These are phyloP conservation scores for Cardiocondyla obscurior DNA, from an alignment of 1,140 invertebrate species.

Conservation along the genomic window DNA sequence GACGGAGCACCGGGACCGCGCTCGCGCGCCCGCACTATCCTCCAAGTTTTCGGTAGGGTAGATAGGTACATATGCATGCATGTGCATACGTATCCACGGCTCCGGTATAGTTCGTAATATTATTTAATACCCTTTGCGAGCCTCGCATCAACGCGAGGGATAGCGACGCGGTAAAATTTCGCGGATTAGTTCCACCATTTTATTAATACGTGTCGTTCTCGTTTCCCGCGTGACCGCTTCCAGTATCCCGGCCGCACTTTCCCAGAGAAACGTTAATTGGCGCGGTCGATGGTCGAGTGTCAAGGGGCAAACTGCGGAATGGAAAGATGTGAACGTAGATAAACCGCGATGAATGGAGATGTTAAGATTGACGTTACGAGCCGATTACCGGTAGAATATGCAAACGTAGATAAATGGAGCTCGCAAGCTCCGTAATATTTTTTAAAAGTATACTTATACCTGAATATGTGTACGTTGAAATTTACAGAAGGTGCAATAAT, in stretches of 20 bases:
- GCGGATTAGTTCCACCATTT: slow-evolving; percentile 52
- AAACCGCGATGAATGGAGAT: neutral
- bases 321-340: slow-evolving; percentile 8
- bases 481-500: neutral
- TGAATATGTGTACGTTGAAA: neutral
- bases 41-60: slow-evolving; percentile 58
- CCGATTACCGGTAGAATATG: neutral
- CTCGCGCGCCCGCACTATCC: slow-evolving; percentile 43
- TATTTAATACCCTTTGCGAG: slow-evolving; percentile 59
- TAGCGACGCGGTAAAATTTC: slow-evolving; percentile 46
- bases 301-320: neutral
- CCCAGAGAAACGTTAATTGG: neutral
- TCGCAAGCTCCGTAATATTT: no score
- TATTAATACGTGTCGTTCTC: slow-evolving; percentile 21
- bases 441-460: neutral
- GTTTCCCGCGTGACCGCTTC: neutral
- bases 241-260: neutral
- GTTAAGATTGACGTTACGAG: neutral
- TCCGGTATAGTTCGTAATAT: slow-evolving; percentile 54
- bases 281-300: neutral
- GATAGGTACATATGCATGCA: slow-evolving; percentile 25
- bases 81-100: slow-evolving; percentile 16
- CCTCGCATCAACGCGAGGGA: slow-evolving; percentile 1
- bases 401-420: neutral
- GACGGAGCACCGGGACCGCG: slow-evolving; percentile 57